These are phyloP conservation scores for Salvelinus alpinus DNA, from an alignment of 2,113 vertebrate genomes.

Conservation along the genomic window DNA sequence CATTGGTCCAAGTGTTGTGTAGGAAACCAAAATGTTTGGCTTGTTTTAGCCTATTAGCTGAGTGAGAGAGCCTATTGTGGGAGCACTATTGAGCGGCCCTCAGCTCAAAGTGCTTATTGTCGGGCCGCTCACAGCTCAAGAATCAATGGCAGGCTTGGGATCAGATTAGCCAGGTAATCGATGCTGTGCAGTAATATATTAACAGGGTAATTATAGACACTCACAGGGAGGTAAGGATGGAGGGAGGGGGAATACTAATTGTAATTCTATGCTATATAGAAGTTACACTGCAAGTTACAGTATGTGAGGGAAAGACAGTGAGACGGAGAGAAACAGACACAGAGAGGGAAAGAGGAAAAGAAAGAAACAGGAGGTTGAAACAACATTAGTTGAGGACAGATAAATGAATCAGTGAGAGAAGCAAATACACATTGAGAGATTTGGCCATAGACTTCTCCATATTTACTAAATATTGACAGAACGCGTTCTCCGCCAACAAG, in stretches of 20 bases:
- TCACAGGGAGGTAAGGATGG: conserved; percentile 52
- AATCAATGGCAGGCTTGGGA: conserved; percentile 91
- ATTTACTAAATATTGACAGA: too few species aligned
- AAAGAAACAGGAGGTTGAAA: conserved; percentile 52
- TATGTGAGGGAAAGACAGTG: neutral
- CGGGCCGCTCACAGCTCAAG: conserved; percentile 77
- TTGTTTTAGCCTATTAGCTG: conserved; percentile 95
- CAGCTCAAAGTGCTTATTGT: conserved; percentile 86
- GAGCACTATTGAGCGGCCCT: conserved; percentile 85
- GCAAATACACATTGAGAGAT: neutral
- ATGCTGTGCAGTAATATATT: conserved; percentile 96
- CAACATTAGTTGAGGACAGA: too few species aligned
- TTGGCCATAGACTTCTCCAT: neutral
- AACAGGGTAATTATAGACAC: conserved; percentile 91
- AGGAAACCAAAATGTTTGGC: conserved; percentile 96
- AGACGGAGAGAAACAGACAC: conserved; percentile 56
- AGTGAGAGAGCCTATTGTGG: conserved; percentile 85
- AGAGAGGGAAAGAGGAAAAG: conserved; percentile 56
- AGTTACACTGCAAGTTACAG: too few species aligned
- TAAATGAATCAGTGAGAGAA: neutral
- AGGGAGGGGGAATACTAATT: neutral
- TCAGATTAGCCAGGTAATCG: conserved; percentile 96
- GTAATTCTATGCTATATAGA: too few species aligned
- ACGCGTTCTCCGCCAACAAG: too few species aligned
- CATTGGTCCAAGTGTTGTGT: conserved; percentile 85